phyloP scores from a whole-genome alignment of 2,888 invertebrate genomes.

The Pollenia labialis region DNA sequence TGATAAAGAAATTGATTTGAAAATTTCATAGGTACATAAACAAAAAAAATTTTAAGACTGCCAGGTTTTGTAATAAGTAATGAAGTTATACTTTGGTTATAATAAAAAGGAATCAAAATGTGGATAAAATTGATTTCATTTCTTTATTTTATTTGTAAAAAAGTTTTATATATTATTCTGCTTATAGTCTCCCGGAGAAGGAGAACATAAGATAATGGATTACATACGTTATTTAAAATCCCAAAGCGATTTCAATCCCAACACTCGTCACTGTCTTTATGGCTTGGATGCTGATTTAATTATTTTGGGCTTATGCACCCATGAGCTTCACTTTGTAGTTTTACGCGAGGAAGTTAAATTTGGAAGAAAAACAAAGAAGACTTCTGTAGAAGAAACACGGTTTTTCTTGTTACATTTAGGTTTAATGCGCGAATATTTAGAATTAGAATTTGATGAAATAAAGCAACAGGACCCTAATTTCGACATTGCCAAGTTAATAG shows the following conservation, averaged over 20 bases:
- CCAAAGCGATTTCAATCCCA: constrained; percentile 92
- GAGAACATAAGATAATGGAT: constrained; percentile 99
- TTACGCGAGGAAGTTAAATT: constrained; percentile 96
- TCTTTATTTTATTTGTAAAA: neutral
- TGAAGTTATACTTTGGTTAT: no score
- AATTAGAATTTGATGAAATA: constrained; percentile 93
- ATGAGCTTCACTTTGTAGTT: constrained; percentile 97
- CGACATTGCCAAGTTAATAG: constrained; percentile 95
- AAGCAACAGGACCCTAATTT: constrained; percentile 88
- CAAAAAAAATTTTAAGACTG: no score
- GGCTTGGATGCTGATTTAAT: constrained; percentile 99
- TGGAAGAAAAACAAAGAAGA: constrained; percentile 88
- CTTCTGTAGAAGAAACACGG: constrained; percentile 94
- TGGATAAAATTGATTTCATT: no score
- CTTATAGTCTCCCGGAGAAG: constrained; percentile 95
- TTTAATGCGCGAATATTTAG: constrained; percentile 95
- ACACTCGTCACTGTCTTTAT: constrained; percentile 97
- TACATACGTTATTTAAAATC: constrained; percentile 95
- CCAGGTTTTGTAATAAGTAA: no score
- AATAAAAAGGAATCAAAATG: no score
- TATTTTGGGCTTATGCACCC: constrained; percentile 97
- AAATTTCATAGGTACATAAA: no score
- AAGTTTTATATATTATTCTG: neutral
- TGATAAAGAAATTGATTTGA: no score
- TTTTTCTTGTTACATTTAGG: constrained; percentile 97